Conservation (phyloP, 2,888 invertebrate species). For the Dasypolia templi region DNA sequence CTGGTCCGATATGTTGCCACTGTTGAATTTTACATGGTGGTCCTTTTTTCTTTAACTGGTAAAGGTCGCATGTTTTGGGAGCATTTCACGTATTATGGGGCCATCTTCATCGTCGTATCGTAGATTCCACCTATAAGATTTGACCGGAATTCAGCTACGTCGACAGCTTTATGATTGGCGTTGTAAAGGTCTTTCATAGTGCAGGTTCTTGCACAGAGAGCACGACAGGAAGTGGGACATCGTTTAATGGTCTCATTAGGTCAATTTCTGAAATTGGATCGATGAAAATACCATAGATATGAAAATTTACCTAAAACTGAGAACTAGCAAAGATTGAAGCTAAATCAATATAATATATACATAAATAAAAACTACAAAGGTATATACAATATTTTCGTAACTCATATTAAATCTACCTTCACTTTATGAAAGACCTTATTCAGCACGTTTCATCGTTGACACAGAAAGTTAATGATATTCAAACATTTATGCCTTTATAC, state of each 20-base stretch:
- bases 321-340: background rate
- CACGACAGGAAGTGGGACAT: background rate
- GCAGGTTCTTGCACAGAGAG: background rate
- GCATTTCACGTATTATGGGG: background rate
- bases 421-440: conserved; percentile 30
- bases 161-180: background rate
- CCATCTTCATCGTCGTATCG: background rate
- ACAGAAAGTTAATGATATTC: conserved; percentile 58
- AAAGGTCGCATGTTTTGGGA: conserved; percentile 1
- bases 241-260: background rate
- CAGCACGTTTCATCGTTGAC: conserved; percentile 46
- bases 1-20: conserved; percentile 34
- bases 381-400: conserved; percentile 7
- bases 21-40: conserved; percentile 53
- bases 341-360: too few species aligned
- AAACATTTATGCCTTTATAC: conserved; percentile 52
- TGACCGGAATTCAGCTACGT: background rate
- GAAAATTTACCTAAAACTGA: background rate
- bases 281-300: background rate
- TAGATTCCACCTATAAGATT: background rate
- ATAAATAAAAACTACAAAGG: too few species aligned
- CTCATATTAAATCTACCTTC: conserved; percentile 27
- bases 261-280: background rate
- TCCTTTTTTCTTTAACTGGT: conserved; percentile 20
- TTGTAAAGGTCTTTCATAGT: background rate